Conservation (phyloP, 1,140 invertebrate genomes). For the Microplitis mediator region DNA sequence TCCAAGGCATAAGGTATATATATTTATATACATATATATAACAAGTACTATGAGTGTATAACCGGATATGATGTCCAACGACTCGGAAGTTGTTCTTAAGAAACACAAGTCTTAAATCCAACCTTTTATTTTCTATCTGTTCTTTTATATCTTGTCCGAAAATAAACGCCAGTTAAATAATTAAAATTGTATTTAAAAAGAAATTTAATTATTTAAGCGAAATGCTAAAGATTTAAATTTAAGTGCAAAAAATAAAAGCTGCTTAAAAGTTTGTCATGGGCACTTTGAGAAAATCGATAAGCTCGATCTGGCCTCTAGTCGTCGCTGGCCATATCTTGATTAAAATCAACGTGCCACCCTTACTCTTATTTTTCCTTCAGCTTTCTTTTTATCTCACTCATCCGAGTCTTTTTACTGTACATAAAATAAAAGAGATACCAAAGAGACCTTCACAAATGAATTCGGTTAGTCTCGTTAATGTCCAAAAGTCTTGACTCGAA, state of each 20-base stretch:
- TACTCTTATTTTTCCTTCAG: slow-evolving; percentile 31
- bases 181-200: too few relatives aligned
- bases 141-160: too few relatives aligned
- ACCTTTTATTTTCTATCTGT: slow-evolving; percentile 35
- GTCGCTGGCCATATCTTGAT: slow-evolving; percentile 60
- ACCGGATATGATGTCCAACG: slow-evolving; percentile 16
- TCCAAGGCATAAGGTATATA: neutral
- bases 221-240: neutral
- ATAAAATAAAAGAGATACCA: slow-evolving; percentile 1
- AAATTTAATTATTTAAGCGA: slow-evolving; percentile 4
- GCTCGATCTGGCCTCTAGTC: slow-evolving; percentile 52
- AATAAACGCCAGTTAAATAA: too few relatives aligned
- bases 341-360: slow-evolving; percentile 59
- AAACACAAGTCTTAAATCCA: neutral
- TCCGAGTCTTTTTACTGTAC: slow-evolving; percentile 1
- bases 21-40: neutral
- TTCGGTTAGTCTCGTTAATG: slow-evolving; percentile 61
- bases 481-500: slow-evolving; percentile 36
- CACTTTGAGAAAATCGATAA: slow-evolving; percentile 60
- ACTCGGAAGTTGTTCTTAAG: slow-evolving; percentile 13
- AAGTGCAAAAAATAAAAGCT: too few relatives aligned
- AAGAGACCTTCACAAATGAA: slow-evolving; percentile 43
- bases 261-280: slow-evolving; percentile 34
- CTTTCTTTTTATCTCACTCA: slow-evolving; percentile 11
- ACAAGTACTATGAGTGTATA: neutral